Conservation (phyloP, 1,140 invertebrate genomes). For the Sesamia nonagrioides region DNA sequence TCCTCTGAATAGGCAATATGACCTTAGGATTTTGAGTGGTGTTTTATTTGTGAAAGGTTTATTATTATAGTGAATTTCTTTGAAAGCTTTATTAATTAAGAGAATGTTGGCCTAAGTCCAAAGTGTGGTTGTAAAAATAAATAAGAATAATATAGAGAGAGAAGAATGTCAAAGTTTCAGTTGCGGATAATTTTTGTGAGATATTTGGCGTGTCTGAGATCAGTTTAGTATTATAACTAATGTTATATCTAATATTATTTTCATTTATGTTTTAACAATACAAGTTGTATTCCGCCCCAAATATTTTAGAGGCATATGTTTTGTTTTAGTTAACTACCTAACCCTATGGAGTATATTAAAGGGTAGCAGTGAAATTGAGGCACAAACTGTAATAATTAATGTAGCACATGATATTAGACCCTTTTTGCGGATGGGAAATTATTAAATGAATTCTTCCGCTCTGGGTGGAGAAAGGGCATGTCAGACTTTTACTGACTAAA, state of each 20-base stretch:
- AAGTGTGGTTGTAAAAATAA: background rate
- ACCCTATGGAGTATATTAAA: too few relatives aligned
- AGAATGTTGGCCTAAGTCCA: constrained; percentile 2
- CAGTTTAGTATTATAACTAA: background rate
- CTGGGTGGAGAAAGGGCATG: too few relatives aligned
- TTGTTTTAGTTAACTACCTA: too few relatives aligned
- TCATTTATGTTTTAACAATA: background rate
- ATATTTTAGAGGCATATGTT: too few relatives aligned
- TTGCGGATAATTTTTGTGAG: background rate
- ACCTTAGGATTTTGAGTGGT: background rate
- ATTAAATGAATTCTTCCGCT: too few relatives aligned
- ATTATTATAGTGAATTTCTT: background rate
- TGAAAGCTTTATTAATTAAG: background rate
- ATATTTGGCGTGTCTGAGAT: background rate
- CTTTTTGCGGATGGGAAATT: too few relatives aligned
- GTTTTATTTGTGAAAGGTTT: background rate
- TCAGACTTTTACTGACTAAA: too few relatives aligned
- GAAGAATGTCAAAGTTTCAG: background rate
- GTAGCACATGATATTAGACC: too few relatives aligned
- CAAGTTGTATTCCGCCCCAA: background rate
- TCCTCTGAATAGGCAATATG: background rate
- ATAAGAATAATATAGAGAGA: background rate
- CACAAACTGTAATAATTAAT: too few relatives aligned
- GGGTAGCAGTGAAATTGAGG: too few relatives aligned
- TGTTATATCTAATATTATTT: background rate